Conservation (phyloP, 2,113 vertebrate species). For the Alaudala cheleensis region DNA sequence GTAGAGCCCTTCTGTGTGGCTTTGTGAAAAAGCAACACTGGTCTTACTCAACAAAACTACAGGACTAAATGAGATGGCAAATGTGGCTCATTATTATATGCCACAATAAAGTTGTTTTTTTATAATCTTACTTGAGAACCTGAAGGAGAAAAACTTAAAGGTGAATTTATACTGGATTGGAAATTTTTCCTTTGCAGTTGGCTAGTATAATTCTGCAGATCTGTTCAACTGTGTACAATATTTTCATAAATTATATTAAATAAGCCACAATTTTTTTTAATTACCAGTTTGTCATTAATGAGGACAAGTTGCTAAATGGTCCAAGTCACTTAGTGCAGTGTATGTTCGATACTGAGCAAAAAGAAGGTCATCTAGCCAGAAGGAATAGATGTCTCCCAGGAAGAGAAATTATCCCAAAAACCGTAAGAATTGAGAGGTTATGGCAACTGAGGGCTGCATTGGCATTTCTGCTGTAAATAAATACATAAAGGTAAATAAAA, state of each 20-base stretch:
- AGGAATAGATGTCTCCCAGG: not conserved
- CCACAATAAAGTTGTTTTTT: not conserved
- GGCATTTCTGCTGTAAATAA: not conserved
- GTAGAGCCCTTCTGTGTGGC: not conserved
- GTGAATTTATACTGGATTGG: not conserved
- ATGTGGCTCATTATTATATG: not conserved
- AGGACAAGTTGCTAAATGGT: not conserved
- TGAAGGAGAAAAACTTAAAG: not conserved
- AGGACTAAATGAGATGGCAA: not conserved
- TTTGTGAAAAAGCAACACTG: not conserved
- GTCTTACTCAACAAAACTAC: not conserved
- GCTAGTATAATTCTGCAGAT: not conserved
- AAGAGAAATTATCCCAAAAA: not conserved
- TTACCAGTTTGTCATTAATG: not conserved
- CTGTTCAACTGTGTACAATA: not conserved
- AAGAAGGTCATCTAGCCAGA: not conserved
- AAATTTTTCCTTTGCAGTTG: not conserved
- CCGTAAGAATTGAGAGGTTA: not conserved
- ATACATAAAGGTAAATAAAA: not conserved
- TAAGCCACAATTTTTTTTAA: not conserved
- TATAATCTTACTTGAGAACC: not conserved
- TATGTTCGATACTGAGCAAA: not conserved
- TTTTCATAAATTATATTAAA: not conserved
- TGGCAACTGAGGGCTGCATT: not conserved
- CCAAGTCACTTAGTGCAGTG: not conserved